These are phyloP conservation scores for Drosophila triauraria DNA, from an alignment of 1,140 invertebrate genomes.

Conservation along the genomic window DNA sequence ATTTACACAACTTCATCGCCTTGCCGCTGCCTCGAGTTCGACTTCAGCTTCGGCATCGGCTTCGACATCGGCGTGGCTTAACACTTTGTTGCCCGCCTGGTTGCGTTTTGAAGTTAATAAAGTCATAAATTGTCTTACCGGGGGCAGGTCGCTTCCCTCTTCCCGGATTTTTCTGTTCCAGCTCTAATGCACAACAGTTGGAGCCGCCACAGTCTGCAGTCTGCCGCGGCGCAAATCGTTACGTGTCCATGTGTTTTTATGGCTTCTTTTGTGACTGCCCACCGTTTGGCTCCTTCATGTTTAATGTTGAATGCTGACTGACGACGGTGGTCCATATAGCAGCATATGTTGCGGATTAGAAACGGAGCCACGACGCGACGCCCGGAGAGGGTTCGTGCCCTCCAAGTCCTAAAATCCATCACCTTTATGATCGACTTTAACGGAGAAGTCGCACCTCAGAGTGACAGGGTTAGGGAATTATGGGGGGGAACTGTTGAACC, in stretches of 20 bases:
- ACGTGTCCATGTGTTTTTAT: constrained; percentile 73
- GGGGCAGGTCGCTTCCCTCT: constrained; percentile 50
- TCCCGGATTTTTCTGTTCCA: constrained; percentile 60
- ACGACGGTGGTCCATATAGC: constrained; percentile 12
- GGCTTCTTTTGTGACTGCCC: constrained; percentile 67
- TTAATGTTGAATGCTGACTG: constrained; percentile 5
- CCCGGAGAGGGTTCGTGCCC: background rate
- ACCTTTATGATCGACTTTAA: constrained; percentile 35
- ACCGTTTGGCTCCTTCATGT: constrained; percentile 34
- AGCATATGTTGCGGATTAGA: constrained; percentile 77
- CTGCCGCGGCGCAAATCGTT: constrained; percentile 70
- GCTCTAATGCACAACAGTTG: constrained; percentile 73
- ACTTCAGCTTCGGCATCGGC: background rate
- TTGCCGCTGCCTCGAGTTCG: constrained; percentile 35
- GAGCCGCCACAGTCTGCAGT: constrained; percentile 18
- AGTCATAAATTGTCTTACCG: constrained; percentile 81
- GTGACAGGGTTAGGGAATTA: background rate
- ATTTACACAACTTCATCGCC: constrained; percentile 83
- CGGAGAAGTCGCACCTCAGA: background rate
- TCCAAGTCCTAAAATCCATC: constrained; percentile 24
- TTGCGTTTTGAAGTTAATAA: constrained; percentile 81
- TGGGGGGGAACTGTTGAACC: background rate
- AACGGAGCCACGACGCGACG: constrained; percentile 46
- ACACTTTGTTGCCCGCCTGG: constrained; percentile 75
- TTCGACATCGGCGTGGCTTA: constrained; percentile 54